These are phyloP conservation scores for Caranx ignobilis DNA, from an alignment of 2,113 vertebrate genomes.

Conservation along the genomic window DNA sequence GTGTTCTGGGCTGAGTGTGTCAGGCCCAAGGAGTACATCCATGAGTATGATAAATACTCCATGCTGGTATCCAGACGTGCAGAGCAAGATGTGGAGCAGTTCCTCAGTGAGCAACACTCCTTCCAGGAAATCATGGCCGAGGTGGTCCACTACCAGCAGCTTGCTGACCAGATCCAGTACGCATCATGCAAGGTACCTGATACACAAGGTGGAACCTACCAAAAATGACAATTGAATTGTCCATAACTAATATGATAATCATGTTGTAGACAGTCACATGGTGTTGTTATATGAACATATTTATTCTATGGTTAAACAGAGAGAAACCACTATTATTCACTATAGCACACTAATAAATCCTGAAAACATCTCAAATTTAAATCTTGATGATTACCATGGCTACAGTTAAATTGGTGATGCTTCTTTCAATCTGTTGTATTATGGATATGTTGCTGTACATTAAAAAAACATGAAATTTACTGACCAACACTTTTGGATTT, in stretches of 20 bases:
- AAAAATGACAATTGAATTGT: background rate
- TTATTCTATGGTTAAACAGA: too few species aligned
- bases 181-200: conserved; percentile 84
- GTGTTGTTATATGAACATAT: background rate
- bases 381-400: background rate
- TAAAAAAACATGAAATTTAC: background rate
- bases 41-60: conserved; percentile 87
- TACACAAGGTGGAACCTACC: background rate
- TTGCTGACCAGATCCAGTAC: conserved; percentile 87
- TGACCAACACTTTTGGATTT: conserved; percentile 31
- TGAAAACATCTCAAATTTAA: background rate
- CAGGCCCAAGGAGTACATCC: conserved; percentile 83
- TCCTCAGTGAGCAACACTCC: conserved; percentile 84
- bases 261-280: background rate
- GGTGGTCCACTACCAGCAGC: conserved; percentile 85
- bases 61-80: conserved; percentile 86
- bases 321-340: background rate
- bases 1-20: conserved; percentile 83
- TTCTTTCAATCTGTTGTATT: background rate
- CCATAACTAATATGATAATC: background rate
- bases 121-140: conserved; percentile 87
- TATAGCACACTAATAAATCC: too few species aligned
- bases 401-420: background rate
- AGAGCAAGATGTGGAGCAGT: conserved; percentile 84
- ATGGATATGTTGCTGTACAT: background rate